Base-by-base conservation (phyloP, 2,113 vertebrate genomes). In the Excalfactoria chinensis region DNA sequence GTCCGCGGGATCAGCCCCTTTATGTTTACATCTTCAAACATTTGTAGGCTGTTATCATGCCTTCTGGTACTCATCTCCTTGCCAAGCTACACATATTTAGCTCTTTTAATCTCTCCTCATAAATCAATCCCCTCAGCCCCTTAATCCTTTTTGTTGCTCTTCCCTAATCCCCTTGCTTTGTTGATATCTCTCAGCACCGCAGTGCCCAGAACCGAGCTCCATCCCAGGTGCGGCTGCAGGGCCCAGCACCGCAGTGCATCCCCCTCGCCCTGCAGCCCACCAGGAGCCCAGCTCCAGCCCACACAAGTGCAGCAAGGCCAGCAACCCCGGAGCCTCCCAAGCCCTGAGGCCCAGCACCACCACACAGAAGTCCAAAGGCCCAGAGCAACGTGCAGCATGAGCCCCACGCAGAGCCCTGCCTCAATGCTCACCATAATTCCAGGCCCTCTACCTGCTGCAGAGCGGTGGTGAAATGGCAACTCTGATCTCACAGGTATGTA, bases 81-180 rank as follows among this genome's bases (percentile, higher is more conserved):
- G 88, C 95, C 88, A 87, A 69, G 84, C 89, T 90, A 48, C 84
- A 93, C 90, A 73, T 34, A 93, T 88, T 86, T 86, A 93, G 86
- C 75, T 93, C 91, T 91, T 97, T 95, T 94, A 96, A 96, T 96
- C 96, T 96, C 40, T 81, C 26, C 95, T 93, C 72, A 74, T 89
- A 87, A 96, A 96, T 96, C 96, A 96, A 76, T 96, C 88, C 78
- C 88, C 71, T 88, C 91, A 94, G 89, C 68, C 89, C 78, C 87
- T 91, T 96, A 96, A 96, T 94, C 93, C 93, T 95, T 96, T 95
- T 90, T 94, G 96, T 92, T 83, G 94, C 93, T 91, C 59, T 72
- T 91, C 88, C 89, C 93, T 96, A 92, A 95, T 95, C 96, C 89
- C 72, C 86, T 32, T 84, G 88, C 80, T 56, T 10, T 72, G 90